These are phyloP conservation scores for Valencia hispanica DNA, from an alignment of 2,797 vertebrate genomes.

Conservation along the genomic window DNA sequence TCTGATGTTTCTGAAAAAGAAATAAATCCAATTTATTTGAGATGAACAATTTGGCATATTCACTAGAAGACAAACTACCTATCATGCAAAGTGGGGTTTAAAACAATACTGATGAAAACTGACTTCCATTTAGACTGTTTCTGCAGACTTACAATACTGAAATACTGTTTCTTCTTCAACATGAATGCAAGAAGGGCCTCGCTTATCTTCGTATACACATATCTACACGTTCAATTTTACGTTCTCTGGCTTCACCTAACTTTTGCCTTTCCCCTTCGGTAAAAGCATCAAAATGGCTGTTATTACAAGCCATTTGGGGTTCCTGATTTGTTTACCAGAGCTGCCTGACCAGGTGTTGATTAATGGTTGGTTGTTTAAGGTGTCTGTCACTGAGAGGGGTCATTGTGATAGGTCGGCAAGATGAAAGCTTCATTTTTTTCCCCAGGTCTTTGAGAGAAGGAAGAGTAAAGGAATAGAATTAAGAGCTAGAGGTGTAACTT, in stretches of 20 bases:
- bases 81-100: neutral
- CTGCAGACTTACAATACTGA: neutral
- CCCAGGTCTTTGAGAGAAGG: constrained; percentile 14
- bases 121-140: neutral
- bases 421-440: constrained; percentile 62
- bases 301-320: constrained; percentile 59
- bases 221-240: constrained; percentile 11
- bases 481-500: constrained; percentile 42
- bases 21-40: neutral
- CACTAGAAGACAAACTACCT: neutral
- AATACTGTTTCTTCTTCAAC: neutral
- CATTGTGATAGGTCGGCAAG: constrained; percentile 52
- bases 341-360: constrained; percentile 51
- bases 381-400: constrained; percentile 45
- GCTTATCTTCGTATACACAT: neutral
- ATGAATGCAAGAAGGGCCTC: neutral
- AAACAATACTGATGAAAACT: constrained; percentile 1
- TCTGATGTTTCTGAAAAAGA: neutral
- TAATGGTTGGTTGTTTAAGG: constrained; percentile 50
- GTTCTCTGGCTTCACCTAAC: constrained; percentile 11
- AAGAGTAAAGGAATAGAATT: constrained; percentile 39
- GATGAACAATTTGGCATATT: neutral
- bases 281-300: constrained; percentile 65
- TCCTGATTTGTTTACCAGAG: constrained; percentile 69
- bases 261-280: constrained; percentile 21